Percentiles rank a stretch among this genome's conserved stretches.
These are phyloP conservation scores for Candidula unifasciata DNA, from an alignment of 2,888 invertebrate genomes.

Conservation along the genomic window DNA sequence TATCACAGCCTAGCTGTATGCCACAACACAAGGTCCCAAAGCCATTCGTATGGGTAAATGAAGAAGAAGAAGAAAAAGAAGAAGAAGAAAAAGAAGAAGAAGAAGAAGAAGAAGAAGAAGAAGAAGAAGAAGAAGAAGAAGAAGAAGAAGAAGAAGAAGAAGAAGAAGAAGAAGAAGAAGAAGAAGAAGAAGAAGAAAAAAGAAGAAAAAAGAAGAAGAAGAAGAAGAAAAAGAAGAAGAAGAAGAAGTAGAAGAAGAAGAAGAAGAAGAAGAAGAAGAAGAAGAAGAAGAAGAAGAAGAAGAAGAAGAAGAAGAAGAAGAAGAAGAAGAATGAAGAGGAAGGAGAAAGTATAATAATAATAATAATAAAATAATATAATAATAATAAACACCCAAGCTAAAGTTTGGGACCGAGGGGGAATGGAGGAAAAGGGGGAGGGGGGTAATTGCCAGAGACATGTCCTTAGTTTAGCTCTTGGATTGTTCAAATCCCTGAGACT, in stretches of 20 bases:
- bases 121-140: constrained; percentile 17
- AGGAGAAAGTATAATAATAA: not conserved
- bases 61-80: not conserved
- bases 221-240: constrained; percentile 1
- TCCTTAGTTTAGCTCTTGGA: no score
- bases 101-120: constrained; percentile 4
- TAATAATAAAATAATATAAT: no score
- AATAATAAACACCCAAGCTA: no score
- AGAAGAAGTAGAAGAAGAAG: not conserved
- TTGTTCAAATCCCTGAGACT: no score
- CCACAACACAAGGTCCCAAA: no score
- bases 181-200: not conserved
- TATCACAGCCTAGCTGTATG: no score
- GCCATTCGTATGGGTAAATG: no score
- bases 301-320: constrained; percentile 17
- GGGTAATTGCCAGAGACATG: no score
- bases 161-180: not conserved
- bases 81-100: not conserved
- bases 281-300: constrained; percentile 15
- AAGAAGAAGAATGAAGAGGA: not conserved
- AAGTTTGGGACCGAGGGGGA: no score
- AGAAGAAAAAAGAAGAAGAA: not conserved
- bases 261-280: not conserved
- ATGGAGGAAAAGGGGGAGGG: no score
- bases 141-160: constrained; percentile 5